Conservation (phyloP, 2,797 vertebrate genomes). For the Oreortyx pictus region DNA sequence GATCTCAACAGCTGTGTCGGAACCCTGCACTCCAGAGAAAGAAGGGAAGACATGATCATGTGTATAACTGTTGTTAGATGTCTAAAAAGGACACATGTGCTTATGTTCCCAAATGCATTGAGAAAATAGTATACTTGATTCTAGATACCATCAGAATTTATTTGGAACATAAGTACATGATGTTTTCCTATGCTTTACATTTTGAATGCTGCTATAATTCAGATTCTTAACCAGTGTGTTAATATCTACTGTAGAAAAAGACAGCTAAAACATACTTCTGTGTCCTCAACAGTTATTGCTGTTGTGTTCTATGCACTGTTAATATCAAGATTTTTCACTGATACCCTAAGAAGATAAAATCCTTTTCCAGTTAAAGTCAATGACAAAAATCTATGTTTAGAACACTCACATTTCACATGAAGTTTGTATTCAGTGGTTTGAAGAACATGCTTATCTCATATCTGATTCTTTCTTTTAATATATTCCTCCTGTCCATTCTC, state of each 20-base stretch:
- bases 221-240: neutral
- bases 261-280: neutral
- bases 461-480: neutral
- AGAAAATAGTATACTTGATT: neutral
- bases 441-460: neutral
- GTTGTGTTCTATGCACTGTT: neutral
- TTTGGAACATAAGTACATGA: neutral
- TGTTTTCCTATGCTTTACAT: neutral
- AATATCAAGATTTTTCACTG: neutral
- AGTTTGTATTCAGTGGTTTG: neutral
- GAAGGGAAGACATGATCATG: neutral
- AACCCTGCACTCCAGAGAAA: neutral
- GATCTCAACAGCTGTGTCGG: neutral
- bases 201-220: neutral
- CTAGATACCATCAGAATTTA: neutral
- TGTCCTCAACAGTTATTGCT: neutral
- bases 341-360: neutral
- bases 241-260: neutral
- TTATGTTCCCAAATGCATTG: neutral
- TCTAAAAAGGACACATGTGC: neutral
- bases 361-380: neutral
- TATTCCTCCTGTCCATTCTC: neutral
- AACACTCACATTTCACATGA: neutral
- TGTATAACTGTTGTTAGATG: neutral
- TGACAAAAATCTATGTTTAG: neutral